Base-by-base conservation (phyloP, 2,888 invertebrate genomes). In the Biston stratarius region DNA sequence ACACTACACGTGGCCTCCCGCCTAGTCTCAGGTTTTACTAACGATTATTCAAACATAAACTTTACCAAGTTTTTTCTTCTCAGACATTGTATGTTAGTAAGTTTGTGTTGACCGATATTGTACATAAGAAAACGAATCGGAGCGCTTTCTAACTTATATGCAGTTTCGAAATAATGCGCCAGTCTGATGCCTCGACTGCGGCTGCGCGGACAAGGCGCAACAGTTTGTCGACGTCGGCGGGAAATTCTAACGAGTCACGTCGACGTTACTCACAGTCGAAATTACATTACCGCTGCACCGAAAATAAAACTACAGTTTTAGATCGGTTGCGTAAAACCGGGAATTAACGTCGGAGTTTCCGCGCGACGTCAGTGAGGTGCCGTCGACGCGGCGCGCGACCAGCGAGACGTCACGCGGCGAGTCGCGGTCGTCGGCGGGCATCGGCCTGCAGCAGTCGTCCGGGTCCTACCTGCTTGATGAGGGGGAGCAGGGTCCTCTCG, bases 401-500 rank as follows among this genome's bases (percentile, higher is more conserved):
- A 65, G 77, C 61, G 73, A 72, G 58, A 79, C 85, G 85, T 84
- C 84, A 85, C 75, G 72, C 51, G 66, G 59, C 58, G 62, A 52
- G 70, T 66, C 72, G 68, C 45, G 67, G 63, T 64, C 63, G 68
- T 62, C 58, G 72, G 33, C 70, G 55, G 59, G 52, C 53, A 53
- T 45, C 69, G 53, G 64, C 69, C 73, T 74, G 73, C 69, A 68
- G 69, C 74, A 72, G 38, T 77, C 81, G 82, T 82, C 78, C 73
- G 70, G 76, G 77, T 82, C 90, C 82, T 96, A 98, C 98, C 97
- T 98, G 98, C 93, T 97, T 98, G 86, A 98, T 97, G 91, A 98
- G 96, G 82, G 98, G 98, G 88, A 98, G 96, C 83, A 98, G 96
- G 81, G 98, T 98, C 94, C 97, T 97, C 95, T 98, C 98, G 94